Evolutionary conservation across 2,888 invertebrate species (phyloP), one percentile per base, ranked within the genome.

Genomic region (Theristus sp.): DNA sequence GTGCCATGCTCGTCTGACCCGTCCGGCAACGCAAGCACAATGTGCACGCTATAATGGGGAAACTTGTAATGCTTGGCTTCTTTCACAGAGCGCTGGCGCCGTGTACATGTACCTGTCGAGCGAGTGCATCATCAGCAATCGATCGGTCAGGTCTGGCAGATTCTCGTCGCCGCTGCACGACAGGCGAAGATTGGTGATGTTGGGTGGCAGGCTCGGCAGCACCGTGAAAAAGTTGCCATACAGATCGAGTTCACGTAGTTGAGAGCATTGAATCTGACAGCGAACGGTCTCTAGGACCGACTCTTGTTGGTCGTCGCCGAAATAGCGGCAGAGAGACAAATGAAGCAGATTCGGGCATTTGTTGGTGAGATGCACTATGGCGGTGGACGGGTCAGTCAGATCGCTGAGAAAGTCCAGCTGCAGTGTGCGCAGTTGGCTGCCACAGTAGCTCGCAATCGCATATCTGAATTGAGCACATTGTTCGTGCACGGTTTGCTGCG

Each of bases 291-390:
- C 13, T n/a, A 49, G 13, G 13, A 49, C 3, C 49, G 49, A 49
- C n/a, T 10, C n/a, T n/a, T 49, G n/a, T 3, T 49, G 3, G 20
- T n/a, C 49, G 49, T 49, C 49, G 6, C n/a, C 49, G 49, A 71
- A 71, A 58, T 70, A 72, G 28, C 70, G 64, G 54, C 71, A 70
- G 27, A 72, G 62, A 1, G 71, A 71, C 47, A 72, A 65, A 53
- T 69, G 69, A 6, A 64, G 59, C 20, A 72, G 63, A 59, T 70
- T 70, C 24, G 70, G 68, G 62, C 72, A 72, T 24, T 62, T 61
- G 6, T 62, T 61, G n/a, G 69, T 68, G 53, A 72, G 64, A 57
- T 68, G 65, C 49, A 63, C 62, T 25, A 72, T 62, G 28, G 68
- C 65, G 13, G 64, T 61, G n/a, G 66, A 64, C 22, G 71, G 70